Evolutionary conservation across 2,113 vertebrate species (phyloP).

Genomic region (Oryzias woworae): DNA sequence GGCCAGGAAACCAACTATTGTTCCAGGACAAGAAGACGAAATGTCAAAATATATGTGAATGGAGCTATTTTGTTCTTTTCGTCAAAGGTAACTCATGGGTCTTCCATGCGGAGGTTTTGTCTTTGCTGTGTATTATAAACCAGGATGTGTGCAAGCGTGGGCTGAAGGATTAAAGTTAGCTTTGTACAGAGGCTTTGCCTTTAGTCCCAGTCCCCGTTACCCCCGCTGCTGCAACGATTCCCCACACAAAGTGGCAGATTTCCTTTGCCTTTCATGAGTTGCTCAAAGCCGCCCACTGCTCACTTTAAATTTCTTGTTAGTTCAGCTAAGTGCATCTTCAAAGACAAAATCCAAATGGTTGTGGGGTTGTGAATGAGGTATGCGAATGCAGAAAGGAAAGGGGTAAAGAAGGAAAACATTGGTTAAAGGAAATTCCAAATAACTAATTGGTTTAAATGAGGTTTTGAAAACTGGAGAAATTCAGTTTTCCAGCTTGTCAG

Average conservation of each 20-base stretch:
- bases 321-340: conserved; percentile 69
- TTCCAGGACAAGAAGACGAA: conserved; percentile 43
- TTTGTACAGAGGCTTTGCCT: conserved; percentile 50
- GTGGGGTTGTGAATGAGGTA: conserved; percentile 37
- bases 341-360: conserved; percentile 46
- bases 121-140: conserved; percentile 38
- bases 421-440: conserved; percentile 2
- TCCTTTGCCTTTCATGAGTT: conserved; percentile 65
- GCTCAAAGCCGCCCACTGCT: conserved; percentile 58
- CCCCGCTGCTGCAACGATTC: conserved; percentile 37
- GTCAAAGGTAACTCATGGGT: conserved; percentile 40
- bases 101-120: conserved; percentile 27
- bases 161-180: conserved; percentile 56
- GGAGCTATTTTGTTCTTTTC: conserved; percentile 40
- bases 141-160: conserved; percentile 19
- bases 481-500: not conserved
- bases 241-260: conserved; percentile 56
- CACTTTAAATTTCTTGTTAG: conserved; percentile 68
- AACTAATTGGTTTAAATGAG: not conserved
- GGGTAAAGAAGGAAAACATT: not conserved
- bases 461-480: not conserved
- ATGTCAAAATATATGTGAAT: conserved; percentile 44
- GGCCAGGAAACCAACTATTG: not conserved
- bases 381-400: conserved; percentile 22
- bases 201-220: conserved; percentile 35